Conservation (phyloP, 1,140 invertebrate genomes). For the Cherax quadricarinatus region DNA sequence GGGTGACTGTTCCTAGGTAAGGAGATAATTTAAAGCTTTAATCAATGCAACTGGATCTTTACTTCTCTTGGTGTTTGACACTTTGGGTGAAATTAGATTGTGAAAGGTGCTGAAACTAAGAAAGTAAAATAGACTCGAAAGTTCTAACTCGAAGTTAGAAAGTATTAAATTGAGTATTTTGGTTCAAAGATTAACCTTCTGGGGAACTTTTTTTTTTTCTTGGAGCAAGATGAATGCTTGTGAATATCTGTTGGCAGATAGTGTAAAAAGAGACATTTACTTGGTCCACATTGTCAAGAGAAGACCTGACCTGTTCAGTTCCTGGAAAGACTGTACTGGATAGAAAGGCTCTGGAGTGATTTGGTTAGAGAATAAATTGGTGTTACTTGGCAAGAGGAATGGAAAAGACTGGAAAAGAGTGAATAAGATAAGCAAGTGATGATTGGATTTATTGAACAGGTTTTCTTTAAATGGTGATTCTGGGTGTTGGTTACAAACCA, state of each 20-base stretch:
- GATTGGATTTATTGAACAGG: slow-evolving; percentile 51
- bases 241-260: slow-evolving; percentile 42
- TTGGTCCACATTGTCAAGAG: slow-evolving; percentile 19
- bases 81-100: slow-evolving; percentile 22
- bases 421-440: slow-evolving; percentile 42
- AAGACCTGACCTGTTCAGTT: slow-evolving; percentile 52
- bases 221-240: slow-evolving; percentile 32
- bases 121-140: slow-evolving; percentile 12
- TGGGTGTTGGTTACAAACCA: slow-evolving; percentile 22
- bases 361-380: slow-evolving; percentile 42
- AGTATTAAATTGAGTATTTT: slow-evolving; percentile 62
- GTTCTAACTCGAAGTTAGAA: slow-evolving; percentile 55
- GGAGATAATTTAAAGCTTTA: slow-evolving; percentile 59
- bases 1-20: slow-evolving; percentile 30
- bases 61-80: slow-evolving; percentile 26
- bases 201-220: slow-evolving; percentile 15
- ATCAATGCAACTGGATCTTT: slow-evolving; percentile 38
- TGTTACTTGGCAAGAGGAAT: slow-evolving; percentile 40
- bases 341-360: slow-evolving; percentile 43
- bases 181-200: slow-evolving; percentile 34
- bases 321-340: slow-evolving; percentile 55
- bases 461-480: slow-evolving; percentile 30
- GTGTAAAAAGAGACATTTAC: not conserved
- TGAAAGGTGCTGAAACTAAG: slow-evolving; percentile 26
- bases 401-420: slow-evolving; percentile 46